Conservation (phyloP, 2,888 invertebrate genomes). For the Cryptophagus acutangulus region DNA sequence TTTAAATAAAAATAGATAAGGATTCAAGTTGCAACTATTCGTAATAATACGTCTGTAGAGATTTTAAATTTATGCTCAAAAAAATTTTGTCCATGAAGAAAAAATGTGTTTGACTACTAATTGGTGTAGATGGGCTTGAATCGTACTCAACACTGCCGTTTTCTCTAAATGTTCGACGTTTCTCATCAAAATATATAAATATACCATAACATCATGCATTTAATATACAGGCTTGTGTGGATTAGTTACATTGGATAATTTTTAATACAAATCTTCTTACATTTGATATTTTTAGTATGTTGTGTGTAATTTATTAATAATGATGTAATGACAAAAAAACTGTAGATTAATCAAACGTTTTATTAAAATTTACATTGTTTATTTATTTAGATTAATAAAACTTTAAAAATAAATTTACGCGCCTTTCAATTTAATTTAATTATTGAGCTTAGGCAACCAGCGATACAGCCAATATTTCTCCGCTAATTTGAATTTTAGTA, state of each 20-base stretch:
- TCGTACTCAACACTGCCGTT: slow-evolving; percentile 45
- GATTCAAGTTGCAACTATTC: slow-evolving; percentile 18
- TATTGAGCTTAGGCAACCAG: too few species aligned
- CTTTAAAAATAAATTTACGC: too few species aligned
- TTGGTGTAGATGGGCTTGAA: slow-evolving; percentile 38
- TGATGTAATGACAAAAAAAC: slow-evolving; percentile 25
- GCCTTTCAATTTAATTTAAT: too few species aligned
- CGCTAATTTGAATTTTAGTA: too few species aligned
- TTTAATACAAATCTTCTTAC: slow-evolving; percentile 25
- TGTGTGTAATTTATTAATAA: slow-evolving; percentile 31
- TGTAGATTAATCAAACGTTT: slow-evolving; percentile 26
- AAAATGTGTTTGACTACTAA: slow-evolving; percentile 12
- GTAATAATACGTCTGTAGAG: slow-evolving; percentile 13
- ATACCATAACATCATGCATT: slow-evolving; percentile 11
- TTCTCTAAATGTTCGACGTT: slow-evolving; percentile 37
- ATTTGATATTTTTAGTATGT: slow-evolving; percentile 31
- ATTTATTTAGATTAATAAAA: slow-evolving; percentile 34
- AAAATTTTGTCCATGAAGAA: slow-evolving; percentile 23
- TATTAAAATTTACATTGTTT: slow-evolving; percentile 34
- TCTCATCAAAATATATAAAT: slow-evolving; percentile 14
- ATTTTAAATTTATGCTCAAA: slow-evolving; percentile 34
- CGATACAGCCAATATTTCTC: too few species aligned
- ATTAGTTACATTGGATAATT: slow-evolving; percentile 20
- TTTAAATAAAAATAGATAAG: slow-evolving; percentile 10
- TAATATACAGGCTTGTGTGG: slow-evolving; percentile 15